Conservation (phyloP, 1,140 invertebrate genomes). For the Tetramorium alpestre region DNA sequence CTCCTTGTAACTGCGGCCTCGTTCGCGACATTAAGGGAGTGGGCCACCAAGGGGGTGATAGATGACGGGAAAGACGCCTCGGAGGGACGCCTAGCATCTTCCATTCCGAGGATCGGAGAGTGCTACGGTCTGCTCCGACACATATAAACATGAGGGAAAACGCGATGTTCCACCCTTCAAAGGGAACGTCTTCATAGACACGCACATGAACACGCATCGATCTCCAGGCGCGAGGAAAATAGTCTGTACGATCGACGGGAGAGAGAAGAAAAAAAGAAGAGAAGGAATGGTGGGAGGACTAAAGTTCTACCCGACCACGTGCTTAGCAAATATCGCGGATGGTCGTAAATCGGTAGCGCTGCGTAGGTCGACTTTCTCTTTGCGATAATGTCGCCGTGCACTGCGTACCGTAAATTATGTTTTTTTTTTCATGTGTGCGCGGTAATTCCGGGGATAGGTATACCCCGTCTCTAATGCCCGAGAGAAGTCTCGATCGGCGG, state of each 20-base stretch:
- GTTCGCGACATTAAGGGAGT: constrained; percentile 67
- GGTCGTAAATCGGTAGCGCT: constrained; percentile 30
- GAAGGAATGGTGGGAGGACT: not conserved
- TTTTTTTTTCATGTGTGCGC: not conserved
- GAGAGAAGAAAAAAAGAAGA: too few relatives aligned
- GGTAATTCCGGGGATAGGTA: not conserved
- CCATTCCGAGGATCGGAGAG: constrained; percentile 67
- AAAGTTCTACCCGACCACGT: constrained; percentile 15
- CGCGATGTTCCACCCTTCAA: constrained; percentile 35
- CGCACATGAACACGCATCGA: constrained; percentile 52
- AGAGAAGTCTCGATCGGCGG: not conserved
- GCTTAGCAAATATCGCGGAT: constrained; percentile 30
- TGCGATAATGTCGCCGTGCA: not conserved
- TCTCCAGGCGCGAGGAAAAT: constrained; percentile 12
- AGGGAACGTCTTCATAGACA: constrained; percentile 52
- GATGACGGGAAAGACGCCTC: constrained; percentile 74
- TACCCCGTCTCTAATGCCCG: not conserved
- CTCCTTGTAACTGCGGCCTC: constrained; percentile 30
- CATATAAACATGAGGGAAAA: constrained; percentile 45
- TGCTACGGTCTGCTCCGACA: constrained; percentile 49
- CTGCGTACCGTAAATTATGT: not conserved
- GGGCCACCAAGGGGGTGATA: constrained; percentile 62
- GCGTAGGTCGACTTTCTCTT: constrained; percentile 18
- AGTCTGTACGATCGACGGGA: not conserved
- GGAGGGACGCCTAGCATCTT: constrained; percentile 72